These are phyloP conservation scores for Dasypogon diadema DNA, from an alignment of 2,888 invertebrate genomes.

Conservation along the genomic window DNA sequence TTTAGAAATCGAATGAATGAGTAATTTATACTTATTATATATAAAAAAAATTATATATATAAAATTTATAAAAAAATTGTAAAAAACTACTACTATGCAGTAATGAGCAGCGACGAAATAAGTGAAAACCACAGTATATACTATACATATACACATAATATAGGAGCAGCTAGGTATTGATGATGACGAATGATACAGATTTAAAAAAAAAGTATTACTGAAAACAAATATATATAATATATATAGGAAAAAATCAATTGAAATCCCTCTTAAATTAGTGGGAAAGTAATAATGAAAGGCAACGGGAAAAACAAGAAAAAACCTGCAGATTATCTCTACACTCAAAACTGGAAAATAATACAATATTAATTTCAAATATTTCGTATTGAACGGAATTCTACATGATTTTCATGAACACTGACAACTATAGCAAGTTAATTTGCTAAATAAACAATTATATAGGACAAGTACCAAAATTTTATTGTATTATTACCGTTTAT, in stretches of 20 bases:
- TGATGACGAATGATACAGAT: no score
- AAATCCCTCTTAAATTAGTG: no score
- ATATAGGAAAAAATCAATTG: background rate
- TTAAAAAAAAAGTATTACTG: background rate
- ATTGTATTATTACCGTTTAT: slow-evolving; percentile 16
- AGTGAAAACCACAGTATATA: no score
- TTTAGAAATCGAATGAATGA: slow-evolving; percentile 26
- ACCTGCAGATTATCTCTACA: slow-evolving; percentile 13
- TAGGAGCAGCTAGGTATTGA: no score
- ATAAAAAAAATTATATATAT: background rate
- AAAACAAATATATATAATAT: background rate
- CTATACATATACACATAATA: no score
- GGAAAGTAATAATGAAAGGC: no score
- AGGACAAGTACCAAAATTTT: slow-evolving; percentile 17
- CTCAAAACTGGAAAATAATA: slow-evolving; percentile 13
- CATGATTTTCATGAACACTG: no score
- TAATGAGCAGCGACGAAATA: background rate
- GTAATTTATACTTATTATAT: slow-evolving; percentile 21
- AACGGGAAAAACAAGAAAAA: no score
- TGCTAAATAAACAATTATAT: no score
- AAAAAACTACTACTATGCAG: background rate
- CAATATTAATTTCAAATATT: no score
- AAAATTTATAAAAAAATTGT: background rate
- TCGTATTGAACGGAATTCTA: no score
- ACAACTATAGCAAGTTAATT: no score